Evolutionary conservation across 2,888 invertebrate genomes (phyloP).

Genomic region (Meta bourneti): DNA sequence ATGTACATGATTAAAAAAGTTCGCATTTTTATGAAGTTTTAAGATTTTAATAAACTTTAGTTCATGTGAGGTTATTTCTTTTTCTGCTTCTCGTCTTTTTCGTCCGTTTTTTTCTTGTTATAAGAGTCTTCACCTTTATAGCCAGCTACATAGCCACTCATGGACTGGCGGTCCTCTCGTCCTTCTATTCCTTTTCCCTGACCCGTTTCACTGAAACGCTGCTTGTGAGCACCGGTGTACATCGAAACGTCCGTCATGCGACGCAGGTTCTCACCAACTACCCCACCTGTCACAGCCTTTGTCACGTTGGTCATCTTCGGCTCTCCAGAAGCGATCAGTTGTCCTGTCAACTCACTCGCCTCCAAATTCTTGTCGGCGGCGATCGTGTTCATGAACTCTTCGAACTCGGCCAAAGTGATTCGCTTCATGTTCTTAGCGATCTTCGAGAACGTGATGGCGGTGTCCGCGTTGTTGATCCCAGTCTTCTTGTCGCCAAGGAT

Average conservation of each 20-base stretch:
- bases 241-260: conserved; percentile 90
- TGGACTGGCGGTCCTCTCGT: conserved; percentile 87
- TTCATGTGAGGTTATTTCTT: too few species aligned
- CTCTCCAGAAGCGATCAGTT: conserved; percentile 84
- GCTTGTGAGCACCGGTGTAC: conserved; percentile 92
- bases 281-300: conserved; percentile 39
- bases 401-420: conserved; percentile 81
- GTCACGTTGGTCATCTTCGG: conserved; percentile 84
- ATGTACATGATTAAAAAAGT: too few species aligned
- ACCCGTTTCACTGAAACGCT: conserved; percentile 90
- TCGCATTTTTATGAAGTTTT: too few species aligned
- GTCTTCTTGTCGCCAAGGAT: conserved; percentile 87
- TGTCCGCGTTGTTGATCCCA: conserved; percentile 90
- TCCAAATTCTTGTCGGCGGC: conserved; percentile 91
- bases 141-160: conserved; percentile 90
- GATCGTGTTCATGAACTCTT: conserved; percentile 91
- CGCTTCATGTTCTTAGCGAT: conserved; percentile 84
- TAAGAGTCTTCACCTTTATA: conserved; percentile 83
- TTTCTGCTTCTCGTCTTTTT: background rate
- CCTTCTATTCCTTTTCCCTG: conserved; percentile 90
- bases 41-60: too few species aligned
- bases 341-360: conserved; percentile 88
- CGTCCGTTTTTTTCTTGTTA: background rate
- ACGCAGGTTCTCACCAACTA: conserved; percentile 84
- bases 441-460: conserved; percentile 93